Conservation (phyloP, 2,888 invertebrate genomes). For the Macrosoma leucophasiata region DNA sequence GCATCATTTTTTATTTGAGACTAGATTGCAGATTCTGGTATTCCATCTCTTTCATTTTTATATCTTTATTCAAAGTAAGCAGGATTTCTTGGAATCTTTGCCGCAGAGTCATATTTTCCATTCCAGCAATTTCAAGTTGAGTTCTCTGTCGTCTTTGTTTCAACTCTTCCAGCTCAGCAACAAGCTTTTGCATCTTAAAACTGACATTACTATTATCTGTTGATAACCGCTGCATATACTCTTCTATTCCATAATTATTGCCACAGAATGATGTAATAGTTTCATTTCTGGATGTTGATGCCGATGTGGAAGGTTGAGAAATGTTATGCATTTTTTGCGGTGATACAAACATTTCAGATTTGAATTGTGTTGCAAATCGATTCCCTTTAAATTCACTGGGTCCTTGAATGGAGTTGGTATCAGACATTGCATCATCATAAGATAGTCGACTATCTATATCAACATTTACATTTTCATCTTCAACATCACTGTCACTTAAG, state of each 20-base stretch:
- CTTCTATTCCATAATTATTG: too few relatives aligned
- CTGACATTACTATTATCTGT: conserved; percentile 51
- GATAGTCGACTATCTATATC: conserved; percentile 84
- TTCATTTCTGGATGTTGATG: too few relatives aligned
- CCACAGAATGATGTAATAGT: too few relatives aligned
- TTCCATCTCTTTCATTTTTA: conserved; percentile 82
- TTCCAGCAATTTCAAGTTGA: conserved; percentile 84
- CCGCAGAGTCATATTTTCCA: conserved; percentile 86
- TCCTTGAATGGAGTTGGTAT: conserved; percentile 48
- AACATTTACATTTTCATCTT: conserved; percentile 83
- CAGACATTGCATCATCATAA: conserved; percentile 82
- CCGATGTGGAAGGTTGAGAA: conserved; percentile 7
- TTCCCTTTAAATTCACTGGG: conserved; percentile 25
- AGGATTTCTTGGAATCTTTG: conserved; percentile 86
- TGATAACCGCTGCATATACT: too few relatives aligned
- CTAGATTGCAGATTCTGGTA: conserved; percentile 28
- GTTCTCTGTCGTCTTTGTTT: conserved; percentile 82
- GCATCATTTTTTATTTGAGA: conserved; percentile 12
- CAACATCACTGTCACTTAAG: conserved; percentile 86
- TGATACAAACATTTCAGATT: conserved; percentile 34
- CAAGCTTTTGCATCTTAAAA: conserved; percentile 78
- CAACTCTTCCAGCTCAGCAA: conserved; percentile 81
- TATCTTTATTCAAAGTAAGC: conserved; percentile 82
- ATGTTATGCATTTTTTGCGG: conserved; percentile 18
- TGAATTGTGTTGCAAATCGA: conserved; percentile 34